A percentile compares a stretch with the other conserved stretches of the same genome.
phyloP scores from a whole-genome alignment of 2,888 invertebrate species.

The Lutraria lutraria region DNA sequence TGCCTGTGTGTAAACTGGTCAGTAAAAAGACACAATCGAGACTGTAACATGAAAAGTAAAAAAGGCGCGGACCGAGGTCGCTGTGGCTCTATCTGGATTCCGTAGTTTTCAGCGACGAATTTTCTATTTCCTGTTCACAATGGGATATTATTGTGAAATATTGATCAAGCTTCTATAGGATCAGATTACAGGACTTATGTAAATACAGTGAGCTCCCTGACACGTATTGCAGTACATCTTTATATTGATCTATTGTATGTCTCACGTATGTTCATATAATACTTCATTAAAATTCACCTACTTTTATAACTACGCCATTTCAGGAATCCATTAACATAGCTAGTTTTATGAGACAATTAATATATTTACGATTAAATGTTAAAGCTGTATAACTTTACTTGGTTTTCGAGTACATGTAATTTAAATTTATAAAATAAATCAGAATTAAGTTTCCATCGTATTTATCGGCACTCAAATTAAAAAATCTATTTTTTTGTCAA shows the following conservation, averaged over 20 bases:
- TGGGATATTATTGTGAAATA: not conserved
- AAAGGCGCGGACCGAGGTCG: no score
- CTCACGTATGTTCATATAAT: slow-evolving; percentile 1
- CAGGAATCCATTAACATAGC: not conserved
- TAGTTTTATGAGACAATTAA: not conserved
- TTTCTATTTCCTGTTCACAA: not conserved
- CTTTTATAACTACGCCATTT: not conserved
- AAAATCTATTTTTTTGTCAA: no score
- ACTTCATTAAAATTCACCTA: not conserved
- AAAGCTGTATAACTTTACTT: not conserved
- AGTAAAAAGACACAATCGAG: no score
- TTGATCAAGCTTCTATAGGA: not conserved
- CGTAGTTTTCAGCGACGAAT: not conserved
- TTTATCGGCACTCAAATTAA: no score
- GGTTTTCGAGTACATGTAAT: no score
- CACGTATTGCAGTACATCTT: not conserved
- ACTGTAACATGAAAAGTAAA: no score
- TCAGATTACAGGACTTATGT: slow-evolving; percentile 11
- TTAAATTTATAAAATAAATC: no score
- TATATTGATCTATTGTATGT: not conserved
- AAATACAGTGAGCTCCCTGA: not conserved
- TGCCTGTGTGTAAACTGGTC: no score
- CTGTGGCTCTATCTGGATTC: no score
- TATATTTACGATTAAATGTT: not conserved
- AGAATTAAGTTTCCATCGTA: no score